These are phyloP conservation scores for Stenopsyche tienmushanensis DNA, from an alignment of 1,140 invertebrate genomes.

Conservation along the genomic window DNA sequence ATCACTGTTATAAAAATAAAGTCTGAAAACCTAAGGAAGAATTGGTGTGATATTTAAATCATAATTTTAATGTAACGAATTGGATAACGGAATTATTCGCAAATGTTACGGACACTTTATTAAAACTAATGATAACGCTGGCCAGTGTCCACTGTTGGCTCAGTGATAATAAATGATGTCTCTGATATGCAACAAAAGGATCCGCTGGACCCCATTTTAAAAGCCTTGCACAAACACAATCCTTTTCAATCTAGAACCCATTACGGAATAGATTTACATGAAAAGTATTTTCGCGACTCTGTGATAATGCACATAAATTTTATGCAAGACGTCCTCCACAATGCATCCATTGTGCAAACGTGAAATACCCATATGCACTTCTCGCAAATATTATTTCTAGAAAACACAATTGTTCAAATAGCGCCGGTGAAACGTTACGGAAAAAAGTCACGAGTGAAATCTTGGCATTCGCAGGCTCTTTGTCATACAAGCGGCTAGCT, in stretches of 20 bases:
- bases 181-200: constrained; percentile 28
- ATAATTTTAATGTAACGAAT: not conserved
- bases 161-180: constrained; percentile 38
- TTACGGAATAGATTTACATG: constrained; percentile 16
- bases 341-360: not conserved
- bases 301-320: constrained; percentile 1
- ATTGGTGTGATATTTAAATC: not conserved
- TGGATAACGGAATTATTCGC: constrained; percentile 6
- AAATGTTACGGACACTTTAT: constrained; percentile 25
- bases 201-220: constrained; percentile 28
- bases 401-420: too few relatives aligned
- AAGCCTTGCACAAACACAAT: constrained; percentile 35
- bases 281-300: constrained; percentile 15
- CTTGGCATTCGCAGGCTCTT: too few relatives aligned
- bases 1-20: too few relatives aligned
- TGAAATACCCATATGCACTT: too few relatives aligned
- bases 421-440: not conserved
- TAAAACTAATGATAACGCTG: constrained; percentile 39
- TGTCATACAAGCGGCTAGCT: too few relatives aligned
- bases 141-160: constrained; percentile 32
- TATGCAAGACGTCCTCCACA: not conserved
- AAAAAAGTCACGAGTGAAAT: not conserved
- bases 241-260: constrained; percentile 28
- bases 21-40: too few relatives aligned
- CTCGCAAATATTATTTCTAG: too few relatives aligned